phyloP scores from a whole-genome alignment of 2,113 vertebrate species.

The Rostratula benghalensis region DNA sequence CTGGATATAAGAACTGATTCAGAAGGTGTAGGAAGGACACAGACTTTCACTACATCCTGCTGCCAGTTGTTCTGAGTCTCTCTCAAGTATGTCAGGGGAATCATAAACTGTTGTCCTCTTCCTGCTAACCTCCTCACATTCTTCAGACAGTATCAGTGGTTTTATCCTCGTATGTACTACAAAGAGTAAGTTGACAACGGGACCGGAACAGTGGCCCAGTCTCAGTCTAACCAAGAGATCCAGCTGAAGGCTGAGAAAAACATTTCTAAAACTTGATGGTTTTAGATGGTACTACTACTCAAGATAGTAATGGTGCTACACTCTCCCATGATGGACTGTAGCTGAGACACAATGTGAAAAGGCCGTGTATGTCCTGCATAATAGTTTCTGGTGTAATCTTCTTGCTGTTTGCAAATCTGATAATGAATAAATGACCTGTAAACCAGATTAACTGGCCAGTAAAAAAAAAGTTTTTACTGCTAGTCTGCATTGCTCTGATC shows the following conservation, averaged over 20 bases:
- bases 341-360: background rate
- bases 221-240: background rate
- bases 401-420: background rate
- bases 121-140: background rate
- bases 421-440: background rate
- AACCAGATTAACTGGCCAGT: background rate
- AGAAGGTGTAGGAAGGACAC: background rate
- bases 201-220: background rate
- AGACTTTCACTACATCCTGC: background rate
- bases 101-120: background rate
- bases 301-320: background rate
- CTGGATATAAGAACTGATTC: background rate
- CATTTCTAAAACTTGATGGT: background rate
- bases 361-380: background rate
- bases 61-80: background rate
- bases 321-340: background rate
- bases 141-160: background rate
- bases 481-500: background rate
- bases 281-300: too few relatives aligned
- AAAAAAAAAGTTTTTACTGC: background rate
- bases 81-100: background rate
- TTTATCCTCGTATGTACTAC: background rate
- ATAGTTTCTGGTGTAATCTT: background rate
- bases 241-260: background rate
- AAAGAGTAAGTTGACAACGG: background rate